Percentiles rank a stretch among this genome's conserved stretches.
phyloP scores from a whole-genome alignment of 2,888 invertebrate species.

The Oegoconia quadripuncta region DNA sequence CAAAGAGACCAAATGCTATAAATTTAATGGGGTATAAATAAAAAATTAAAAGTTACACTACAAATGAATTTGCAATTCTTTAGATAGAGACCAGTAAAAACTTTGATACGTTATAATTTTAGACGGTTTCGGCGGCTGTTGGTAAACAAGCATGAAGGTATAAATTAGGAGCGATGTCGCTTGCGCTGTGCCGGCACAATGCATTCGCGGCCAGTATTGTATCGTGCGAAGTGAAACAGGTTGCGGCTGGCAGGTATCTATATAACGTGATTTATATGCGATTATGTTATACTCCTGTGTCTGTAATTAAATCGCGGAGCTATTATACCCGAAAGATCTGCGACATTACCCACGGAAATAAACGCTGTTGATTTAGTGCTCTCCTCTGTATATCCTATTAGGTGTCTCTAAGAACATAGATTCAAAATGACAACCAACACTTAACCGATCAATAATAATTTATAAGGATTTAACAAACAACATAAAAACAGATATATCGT shows the following conservation, averaged over 20 bases:
- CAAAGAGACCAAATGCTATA: slow-evolving; percentile 62
- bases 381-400: slow-evolving; percentile 45
- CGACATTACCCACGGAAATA: slow-evolving; percentile 60
- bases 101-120: slow-evolving; percentile 49
- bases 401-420: slow-evolving; percentile 33
- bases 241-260: slow-evolving; percentile 73
- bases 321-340: slow-evolving; percentile 67
- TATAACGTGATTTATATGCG: slow-evolving; percentile 70
- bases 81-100: slow-evolving; percentile 51
- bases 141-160: slow-evolving; percentile 72
- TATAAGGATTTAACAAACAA: no score
- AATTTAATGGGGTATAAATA: slow-evolving; percentile 56
- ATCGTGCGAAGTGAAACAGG: slow-evolving; percentile 76
- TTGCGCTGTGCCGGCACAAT: slow-evolving; percentile 55
- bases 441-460: no score
- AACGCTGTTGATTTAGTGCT: slow-evolving; percentile 47
- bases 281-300: slow-evolving; percentile 65
- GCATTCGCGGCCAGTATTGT: slow-evolving; percentile 49
- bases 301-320: slow-evolving; percentile 72
- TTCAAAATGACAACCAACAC: no score
- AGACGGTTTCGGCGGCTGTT: slow-evolving; percentile 50
- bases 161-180: slow-evolving; percentile 65
- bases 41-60: slow-evolving; percentile 53
- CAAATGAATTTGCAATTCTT: slow-evolving; percentile 61
- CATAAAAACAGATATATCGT: no score